phyloP scores from a whole-genome alignment of 1,140 invertebrate genomes.

The Globodera ellingtonae region DNA sequence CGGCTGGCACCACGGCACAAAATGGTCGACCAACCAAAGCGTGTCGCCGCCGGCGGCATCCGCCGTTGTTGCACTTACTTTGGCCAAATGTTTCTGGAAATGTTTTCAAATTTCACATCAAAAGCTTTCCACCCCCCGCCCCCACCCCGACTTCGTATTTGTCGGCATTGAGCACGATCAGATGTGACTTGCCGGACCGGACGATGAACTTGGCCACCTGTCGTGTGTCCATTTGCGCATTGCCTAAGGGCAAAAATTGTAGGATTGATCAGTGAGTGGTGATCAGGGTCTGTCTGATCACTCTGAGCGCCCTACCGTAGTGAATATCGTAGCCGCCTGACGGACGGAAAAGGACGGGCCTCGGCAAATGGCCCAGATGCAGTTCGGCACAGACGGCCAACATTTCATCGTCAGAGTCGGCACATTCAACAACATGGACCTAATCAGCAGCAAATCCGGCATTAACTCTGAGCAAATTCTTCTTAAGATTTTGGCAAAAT shows the following conservation, averaged over 20 bases:
- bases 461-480: too few species aligned
- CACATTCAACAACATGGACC: slow-evolving; percentile 25
- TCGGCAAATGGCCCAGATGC: slow-evolving; percentile 71
- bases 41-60: background rate
- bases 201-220: slow-evolving; percentile 75
- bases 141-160: slow-evolving; percentile 52
- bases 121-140: too few species aligned
- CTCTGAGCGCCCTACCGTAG: slow-evolving; percentile 68
- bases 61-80: slow-evolving; percentile 53
- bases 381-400: slow-evolving; percentile 70
- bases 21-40: slow-evolving; percentile 79
- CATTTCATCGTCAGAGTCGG: slow-evolving; percentile 26
- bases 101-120: slow-evolving; percentile 42
- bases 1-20: slow-evolving; percentile 81
- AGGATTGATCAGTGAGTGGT: background rate
- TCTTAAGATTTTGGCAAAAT: too few species aligned
- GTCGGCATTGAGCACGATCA: slow-evolving; percentile 66
- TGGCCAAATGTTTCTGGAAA: slow-evolving; percentile 71
- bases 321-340: slow-evolving; percentile 76
- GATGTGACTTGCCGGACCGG: slow-evolving; percentile 71
- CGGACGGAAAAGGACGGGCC: slow-evolving; percentile 75
- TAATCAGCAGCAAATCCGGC: background rate
- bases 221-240: slow-evolving; percentile 69
- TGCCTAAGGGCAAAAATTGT: background rate
- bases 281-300: background rate